These are phyloP conservation scores for Rattus norvegicus DNA, from an alignment of 2,113 vertebrate genomes.

Conservation along the genomic window DNA sequence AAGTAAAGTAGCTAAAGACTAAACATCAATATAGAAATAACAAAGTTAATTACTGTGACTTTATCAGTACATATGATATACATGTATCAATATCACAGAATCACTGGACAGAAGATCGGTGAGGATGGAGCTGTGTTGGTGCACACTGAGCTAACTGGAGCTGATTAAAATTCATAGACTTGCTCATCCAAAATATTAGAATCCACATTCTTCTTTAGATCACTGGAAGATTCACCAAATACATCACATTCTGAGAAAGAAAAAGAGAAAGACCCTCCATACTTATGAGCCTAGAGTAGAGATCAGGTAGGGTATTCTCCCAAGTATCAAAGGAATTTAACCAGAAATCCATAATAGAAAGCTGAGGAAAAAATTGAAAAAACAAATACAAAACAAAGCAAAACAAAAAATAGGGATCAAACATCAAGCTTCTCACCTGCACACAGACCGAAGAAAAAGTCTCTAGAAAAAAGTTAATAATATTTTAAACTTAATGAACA, in stretches of 20 bases:
- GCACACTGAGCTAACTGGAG: not conserved
- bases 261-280: not conserved
- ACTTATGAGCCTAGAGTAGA: not conserved
- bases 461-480: not conserved
- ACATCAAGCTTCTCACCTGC: not conserved
- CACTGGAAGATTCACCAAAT: not conserved
- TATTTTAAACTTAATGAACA: not conserved
- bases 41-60: not conserved
- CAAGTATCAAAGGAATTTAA: not conserved
- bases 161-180: not conserved
- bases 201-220: not conserved
- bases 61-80: not conserved
- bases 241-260: not conserved
- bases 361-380: not conserved
- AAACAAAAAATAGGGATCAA: not conserved
- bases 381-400: not conserved
- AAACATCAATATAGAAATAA: not conserved
- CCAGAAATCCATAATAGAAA: not conserved
- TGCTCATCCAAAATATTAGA: not conserved
- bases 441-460: not conserved
- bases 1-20: not conserved
- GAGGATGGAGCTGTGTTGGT: not conserved
- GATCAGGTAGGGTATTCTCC: not conserved
- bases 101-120: not conserved
- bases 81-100: not conserved